These are phyloP conservation scores for Pseudoips prasinana DNA, from an alignment of 2,888 invertebrate genomes.

Conservation along the genomic window DNA sequence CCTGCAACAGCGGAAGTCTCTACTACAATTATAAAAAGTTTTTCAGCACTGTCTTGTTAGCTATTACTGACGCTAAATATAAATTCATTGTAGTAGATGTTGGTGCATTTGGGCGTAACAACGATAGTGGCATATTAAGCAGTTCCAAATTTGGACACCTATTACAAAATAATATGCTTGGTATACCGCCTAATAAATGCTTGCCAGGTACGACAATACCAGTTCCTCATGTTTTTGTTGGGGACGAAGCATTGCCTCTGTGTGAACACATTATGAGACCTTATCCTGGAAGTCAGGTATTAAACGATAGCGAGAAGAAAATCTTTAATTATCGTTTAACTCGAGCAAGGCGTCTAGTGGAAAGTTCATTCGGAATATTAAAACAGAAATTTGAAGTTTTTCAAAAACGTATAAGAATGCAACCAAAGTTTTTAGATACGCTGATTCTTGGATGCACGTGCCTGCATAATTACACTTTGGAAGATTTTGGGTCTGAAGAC, in stretches of 20 bases:
- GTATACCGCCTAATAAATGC: constrained; percentile 28
- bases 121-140: constrained; percentile 16
- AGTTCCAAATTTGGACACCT: constrained; percentile 16
- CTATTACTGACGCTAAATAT: constrained; percentile 19
- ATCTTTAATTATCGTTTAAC: constrained; percentile 20
- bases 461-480: constrained; percentile 16
- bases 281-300: constrained; percentile 16
- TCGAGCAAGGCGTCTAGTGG: constrained; percentile 17
- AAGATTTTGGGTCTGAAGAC: too few relatives aligned
- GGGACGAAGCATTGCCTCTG: constrained; percentile 32
- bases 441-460: constrained; percentile 15
- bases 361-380: constrained; percentile 19
- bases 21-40: constrained; percentile 21
- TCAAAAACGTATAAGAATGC: constrained; percentile 14
- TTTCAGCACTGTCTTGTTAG: constrained; percentile 20
- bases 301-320: constrained; percentile 13
- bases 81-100: constrained; percentile 21
- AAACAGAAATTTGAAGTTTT: constrained; percentile 19
- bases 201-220: constrained; percentile 26
- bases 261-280: constrained; percentile 19
- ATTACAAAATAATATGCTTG: constrained; percentile 19
- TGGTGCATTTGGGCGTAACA: constrained; percentile 14
- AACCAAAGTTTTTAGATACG: constrained; percentile 13
- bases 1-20: constrained; percentile 13
- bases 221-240: constrained; percentile 35